A percentile compares a stretch with the other conserved stretches of the same genome.
Conservation (phyloP, 2,888 invertebrate species). For the Ormyrus rosae region DNA sequence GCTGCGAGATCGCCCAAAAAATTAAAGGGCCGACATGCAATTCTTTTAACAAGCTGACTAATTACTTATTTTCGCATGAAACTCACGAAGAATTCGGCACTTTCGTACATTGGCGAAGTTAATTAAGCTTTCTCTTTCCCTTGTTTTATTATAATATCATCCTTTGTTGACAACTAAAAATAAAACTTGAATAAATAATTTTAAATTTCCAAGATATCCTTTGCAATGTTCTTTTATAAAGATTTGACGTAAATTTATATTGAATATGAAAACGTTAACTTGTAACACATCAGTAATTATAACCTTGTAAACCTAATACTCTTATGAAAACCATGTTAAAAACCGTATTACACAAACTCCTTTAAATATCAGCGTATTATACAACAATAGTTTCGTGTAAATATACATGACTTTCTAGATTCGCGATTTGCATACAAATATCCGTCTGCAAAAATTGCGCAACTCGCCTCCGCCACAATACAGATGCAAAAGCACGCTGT, state of each 20-base stretch:
- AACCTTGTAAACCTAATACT: too few species aligned
- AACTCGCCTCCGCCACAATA: background rate
- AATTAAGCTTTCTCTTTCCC: slow-evolving; percentile 4
- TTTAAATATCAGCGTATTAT: background rate
- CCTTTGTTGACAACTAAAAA: too few species aligned
- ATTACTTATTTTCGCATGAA: slow-evolving; percentile 39
- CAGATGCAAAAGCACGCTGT: background rate
- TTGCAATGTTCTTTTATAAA: too few species aligned
- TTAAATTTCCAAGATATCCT: too few species aligned
- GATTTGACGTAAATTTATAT: too few species aligned
- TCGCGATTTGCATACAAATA: background rate
- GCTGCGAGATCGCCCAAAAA: too few species aligned
- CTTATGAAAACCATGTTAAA: too few species aligned
- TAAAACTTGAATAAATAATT: too few species aligned
- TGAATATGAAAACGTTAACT: too few species aligned
- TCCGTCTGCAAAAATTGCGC: background rate
- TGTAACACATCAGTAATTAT: too few species aligned
- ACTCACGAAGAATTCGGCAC: background rate
- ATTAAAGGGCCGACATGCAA: background rate
- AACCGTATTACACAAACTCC: background rate
- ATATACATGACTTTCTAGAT: background rate
- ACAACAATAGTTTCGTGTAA: background rate
- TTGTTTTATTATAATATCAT: background rate
- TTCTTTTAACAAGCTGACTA: slow-evolving; percentile 14
- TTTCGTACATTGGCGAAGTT: slow-evolving; percentile 42